A percentile compares a stretch with the other conserved stretches of the same genome.
phyloP scores from a whole-genome alignment of 2,113 vertebrate genomes.

The Lophotis ruficrista region DNA sequence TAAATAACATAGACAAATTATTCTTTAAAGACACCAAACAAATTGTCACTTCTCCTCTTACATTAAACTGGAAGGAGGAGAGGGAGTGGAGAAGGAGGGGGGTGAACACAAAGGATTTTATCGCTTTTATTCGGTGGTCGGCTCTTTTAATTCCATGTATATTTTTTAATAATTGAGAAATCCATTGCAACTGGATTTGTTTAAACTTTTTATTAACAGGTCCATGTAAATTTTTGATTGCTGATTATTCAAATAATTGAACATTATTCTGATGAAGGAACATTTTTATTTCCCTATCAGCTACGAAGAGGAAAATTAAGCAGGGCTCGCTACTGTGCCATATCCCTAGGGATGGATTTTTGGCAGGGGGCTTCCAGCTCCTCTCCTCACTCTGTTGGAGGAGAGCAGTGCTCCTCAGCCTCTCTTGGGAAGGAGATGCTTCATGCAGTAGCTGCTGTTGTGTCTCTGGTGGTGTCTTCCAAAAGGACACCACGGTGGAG shows the following conservation, averaged over 20 bases:
- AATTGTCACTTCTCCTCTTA: conserved; percentile 83
- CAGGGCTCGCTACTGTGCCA: not conserved
- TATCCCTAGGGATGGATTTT: not conserved
- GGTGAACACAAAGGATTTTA: conserved; percentile 69
- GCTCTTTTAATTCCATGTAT: conserved; percentile 60
- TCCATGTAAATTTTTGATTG: conserved; percentile 60
- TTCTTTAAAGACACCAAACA: conserved; percentile 87
- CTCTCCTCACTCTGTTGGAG: not conserved
- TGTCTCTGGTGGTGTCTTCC: not conserved
- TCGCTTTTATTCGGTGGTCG: conserved; percentile 60
- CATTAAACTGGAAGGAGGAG: conserved; percentile 74
- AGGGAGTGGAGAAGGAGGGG: conserved; percentile 43
- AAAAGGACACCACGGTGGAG: not conserved
- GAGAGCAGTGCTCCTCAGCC: not conserved
- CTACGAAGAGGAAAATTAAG: conserved; percentile 19
- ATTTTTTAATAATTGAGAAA: conserved; percentile 74
- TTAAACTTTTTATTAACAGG: conserved; percentile 72
- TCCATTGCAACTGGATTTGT: conserved; percentile 50
- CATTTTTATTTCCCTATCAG: conserved; percentile 53
- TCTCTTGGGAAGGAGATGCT: not conserved
- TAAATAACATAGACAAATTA: conserved; percentile 85
- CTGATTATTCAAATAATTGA: conserved; percentile 65
- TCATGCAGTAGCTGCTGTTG: not conserved
- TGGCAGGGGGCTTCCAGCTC: not conserved
- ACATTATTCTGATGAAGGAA: conserved; percentile 55